These are phyloP conservation scores for Dicrurus megarhynchus DNA, from an alignment of 2,113 vertebrate species.

Conservation along the genomic window DNA sequence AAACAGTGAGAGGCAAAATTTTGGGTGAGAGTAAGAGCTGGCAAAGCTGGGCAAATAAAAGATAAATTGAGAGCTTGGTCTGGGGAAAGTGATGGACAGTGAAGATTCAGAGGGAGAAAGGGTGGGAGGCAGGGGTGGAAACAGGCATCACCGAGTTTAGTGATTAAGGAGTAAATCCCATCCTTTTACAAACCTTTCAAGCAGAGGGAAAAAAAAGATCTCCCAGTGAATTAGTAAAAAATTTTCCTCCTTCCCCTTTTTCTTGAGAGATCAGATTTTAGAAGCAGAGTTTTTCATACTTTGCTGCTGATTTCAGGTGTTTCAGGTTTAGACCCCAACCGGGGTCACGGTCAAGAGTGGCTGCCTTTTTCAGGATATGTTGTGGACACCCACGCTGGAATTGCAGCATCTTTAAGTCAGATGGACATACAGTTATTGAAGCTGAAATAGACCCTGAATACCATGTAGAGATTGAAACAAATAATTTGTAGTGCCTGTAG, in stretches of 20 bases:
- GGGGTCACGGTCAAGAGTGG: neutral
- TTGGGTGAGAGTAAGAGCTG: neutral
- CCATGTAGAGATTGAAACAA: neutral
- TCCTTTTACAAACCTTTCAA: neutral
- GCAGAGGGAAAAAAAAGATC: neutral
- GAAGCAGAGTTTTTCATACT: neutral
- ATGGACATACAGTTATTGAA: fast-evolving
- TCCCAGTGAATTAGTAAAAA: neutral
- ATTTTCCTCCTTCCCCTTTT: fast-evolving
- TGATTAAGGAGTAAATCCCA: neutral
- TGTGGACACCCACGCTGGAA: neutral
- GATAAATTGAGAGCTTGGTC: neutral
- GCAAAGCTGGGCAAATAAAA: neutral
- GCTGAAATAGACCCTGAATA: neutral
- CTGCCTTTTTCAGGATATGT: neutral
- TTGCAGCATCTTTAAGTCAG: neutral
- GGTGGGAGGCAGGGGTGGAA: neutral
- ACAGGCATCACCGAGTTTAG: neutral
- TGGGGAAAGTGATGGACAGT: neutral
- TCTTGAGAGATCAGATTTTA: neutral
- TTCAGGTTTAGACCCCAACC: neutral
- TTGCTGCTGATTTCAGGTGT: neutral
- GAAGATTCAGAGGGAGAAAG: neutral
- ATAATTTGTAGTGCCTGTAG: neutral
- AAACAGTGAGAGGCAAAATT: neutral